Conservation (phyloP, 2,797 vertebrate genomes). For the Danio choprae region DNA sequence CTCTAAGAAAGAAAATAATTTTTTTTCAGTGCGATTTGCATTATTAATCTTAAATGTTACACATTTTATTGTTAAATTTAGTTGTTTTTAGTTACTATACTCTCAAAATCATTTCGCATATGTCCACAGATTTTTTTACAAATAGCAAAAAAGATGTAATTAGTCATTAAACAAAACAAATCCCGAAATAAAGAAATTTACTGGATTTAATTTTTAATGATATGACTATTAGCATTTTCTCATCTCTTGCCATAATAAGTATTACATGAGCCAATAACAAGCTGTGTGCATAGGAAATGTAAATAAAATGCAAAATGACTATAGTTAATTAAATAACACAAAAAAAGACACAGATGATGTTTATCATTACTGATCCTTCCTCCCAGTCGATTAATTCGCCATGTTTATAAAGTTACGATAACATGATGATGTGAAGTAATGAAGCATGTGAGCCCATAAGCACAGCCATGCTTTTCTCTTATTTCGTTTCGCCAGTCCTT, state of each 20-base stretch:
- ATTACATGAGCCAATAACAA: not conserved
- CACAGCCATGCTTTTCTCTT: not conserved
- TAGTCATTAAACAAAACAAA: too few species aligned
- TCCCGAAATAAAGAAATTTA: too few species aligned
- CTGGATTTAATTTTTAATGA: too few species aligned
- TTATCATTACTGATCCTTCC: conserved; percentile 4
- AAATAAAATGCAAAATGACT: not conserved
- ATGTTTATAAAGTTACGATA: conserved; percentile 29
- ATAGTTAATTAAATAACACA: not conserved
- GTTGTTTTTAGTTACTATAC: too few species aligned
- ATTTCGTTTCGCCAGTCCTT: conserved; percentile 42
- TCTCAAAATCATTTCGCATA: too few species aligned
- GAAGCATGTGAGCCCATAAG: conserved; percentile 30
- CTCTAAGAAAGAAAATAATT: too few species aligned
- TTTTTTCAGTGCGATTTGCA: too few species aligned
- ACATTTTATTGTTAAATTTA: too few species aligned
- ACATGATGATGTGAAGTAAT: conserved; percentile 3
- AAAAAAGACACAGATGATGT: conserved; percentile 35
- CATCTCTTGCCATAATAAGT: not conserved
- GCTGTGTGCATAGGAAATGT: not conserved
- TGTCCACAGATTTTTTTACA: too few species aligned
- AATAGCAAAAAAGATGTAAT: too few species aligned
- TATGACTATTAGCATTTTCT: not conserved
- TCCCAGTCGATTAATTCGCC: conserved; percentile 16
- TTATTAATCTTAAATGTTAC: too few species aligned